A percentile compares a stretch with the other conserved stretches of the same genome.
These are phyloP conservation scores for Drosophila anceps DNA, from an alignment of 2,888 invertebrate species.

Conservation along the genomic window DNA sequence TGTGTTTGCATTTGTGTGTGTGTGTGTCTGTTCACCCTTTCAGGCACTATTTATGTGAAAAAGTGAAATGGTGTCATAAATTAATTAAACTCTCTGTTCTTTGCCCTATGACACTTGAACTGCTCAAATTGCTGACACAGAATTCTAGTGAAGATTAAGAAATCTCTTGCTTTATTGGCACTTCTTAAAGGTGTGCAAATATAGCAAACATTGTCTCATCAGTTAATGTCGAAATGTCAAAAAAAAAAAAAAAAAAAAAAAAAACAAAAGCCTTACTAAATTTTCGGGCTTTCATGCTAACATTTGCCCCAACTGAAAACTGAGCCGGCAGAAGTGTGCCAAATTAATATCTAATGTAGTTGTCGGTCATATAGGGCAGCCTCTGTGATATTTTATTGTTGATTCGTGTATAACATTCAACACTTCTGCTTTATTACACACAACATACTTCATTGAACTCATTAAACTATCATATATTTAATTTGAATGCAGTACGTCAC, in stretches of 20 bases:
- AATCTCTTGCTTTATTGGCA: conserved; percentile 48
- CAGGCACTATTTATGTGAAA: conserved; percentile 49
- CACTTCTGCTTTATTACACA: background rate
- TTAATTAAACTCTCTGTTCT: conserved; percentile 72
- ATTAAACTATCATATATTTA: background rate
- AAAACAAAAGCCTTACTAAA: background rate
- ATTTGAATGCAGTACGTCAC: background rate
- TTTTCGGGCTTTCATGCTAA: background rate
- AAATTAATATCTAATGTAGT: background rate
- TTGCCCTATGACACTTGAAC: conserved; percentile 23
- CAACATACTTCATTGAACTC: background rate
- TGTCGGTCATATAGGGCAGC: background rate
- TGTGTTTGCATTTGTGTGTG: conserved; percentile 36
- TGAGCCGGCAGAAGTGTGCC: background rate
- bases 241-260: no score
- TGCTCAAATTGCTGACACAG: conserved; percentile 12
- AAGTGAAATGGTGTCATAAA: conserved; percentile 67
- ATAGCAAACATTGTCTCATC: background rate
- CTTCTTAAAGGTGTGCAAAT: conserved; percentile 15
- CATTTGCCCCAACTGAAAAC: background rate
- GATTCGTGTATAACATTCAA: background rate
- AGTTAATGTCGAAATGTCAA: background rate
- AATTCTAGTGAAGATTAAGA: conserved; percentile 45
- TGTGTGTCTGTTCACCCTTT: conserved; percentile 18
- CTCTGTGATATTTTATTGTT: background rate